Percentiles rank a stretch among this genome's conserved stretches.
These are phyloP conservation scores for Bufotes viridis DNA, from an alignment of 2,797 vertebrate genomes.

Conservation along the genomic window DNA sequence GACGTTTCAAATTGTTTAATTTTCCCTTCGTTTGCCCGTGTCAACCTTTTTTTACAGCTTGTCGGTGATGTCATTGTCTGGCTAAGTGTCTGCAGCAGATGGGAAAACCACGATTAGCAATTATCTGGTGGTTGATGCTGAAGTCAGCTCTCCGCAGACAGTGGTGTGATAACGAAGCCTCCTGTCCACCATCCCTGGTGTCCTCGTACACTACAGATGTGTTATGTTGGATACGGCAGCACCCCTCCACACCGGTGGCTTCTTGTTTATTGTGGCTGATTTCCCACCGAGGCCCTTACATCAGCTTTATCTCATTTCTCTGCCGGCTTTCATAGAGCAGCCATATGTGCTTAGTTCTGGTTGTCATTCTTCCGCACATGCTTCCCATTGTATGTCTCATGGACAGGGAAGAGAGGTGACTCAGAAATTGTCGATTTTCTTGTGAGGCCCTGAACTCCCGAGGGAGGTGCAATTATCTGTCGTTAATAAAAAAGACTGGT, in stretches of 20 bases:
- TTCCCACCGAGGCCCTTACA: neutral
- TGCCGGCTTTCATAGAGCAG: neutral
- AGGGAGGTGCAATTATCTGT: neutral
- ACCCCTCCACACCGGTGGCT: neutral
- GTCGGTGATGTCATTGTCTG: constrained; percentile 43
- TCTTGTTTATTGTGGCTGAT: neutral
- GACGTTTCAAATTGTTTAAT: constrained; percentile 7
- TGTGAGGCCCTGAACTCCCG: neutral
- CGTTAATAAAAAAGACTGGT: neutral
- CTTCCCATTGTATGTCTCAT: constrained; percentile 9
- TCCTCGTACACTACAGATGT: neutral
- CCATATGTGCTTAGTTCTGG: constrained; percentile 4
- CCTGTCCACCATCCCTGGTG: neutral
- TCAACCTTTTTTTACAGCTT: constrained; percentile 33
- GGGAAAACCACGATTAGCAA: constrained; percentile 42
- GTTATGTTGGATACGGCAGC: neutral
- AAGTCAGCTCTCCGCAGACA: constrained; percentile 20
- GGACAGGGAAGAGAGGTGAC: neutral
- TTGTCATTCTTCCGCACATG: constrained; percentile 15
- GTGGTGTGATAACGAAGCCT: neutral
- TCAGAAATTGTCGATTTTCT: neutral
- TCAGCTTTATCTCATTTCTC: neutral
- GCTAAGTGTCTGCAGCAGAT: constrained; percentile 33
- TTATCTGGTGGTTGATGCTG: constrained; percentile 23
- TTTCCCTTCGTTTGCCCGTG: constrained; percentile 29